A percentile compares a stretch with the other conserved stretches of the same genome.
Evolutionary conservation across 1,140 invertebrate species (phyloP).

Genomic region (Euglossa dilemma): DNA sequence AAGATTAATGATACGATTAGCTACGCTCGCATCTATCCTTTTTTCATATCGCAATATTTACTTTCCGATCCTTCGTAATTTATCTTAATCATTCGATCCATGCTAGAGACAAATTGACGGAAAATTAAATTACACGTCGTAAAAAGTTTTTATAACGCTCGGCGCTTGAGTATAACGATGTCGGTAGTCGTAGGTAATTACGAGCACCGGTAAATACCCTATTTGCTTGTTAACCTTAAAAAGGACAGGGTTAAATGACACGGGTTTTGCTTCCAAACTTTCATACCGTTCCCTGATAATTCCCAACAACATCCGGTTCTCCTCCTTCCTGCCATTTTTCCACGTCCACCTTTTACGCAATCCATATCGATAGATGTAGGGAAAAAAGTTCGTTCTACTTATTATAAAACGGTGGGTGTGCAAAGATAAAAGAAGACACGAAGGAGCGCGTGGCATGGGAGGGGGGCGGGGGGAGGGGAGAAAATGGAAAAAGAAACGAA

Average conservation of each 20-base stretch:
- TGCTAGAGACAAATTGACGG: background rate
- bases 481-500: background rate
- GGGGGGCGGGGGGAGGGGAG: background rate
- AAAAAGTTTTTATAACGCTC: background rate
- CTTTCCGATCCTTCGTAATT: background rate
- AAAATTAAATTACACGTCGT: constrained; percentile 27
- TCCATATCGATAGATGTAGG: constrained; percentile 54
- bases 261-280: too few relatives aligned
- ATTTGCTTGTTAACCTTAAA: background rate
- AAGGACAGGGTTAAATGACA: background rate
- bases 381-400: constrained; percentile 54
- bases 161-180: background rate
- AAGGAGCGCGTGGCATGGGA: too few relatives aligned
- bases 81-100: constrained; percentile 11
- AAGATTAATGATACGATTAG: constrained; percentile 29
- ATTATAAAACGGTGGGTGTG: constrained; percentile 32
- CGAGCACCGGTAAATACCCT: background rate
- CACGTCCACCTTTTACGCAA: constrained; percentile 51
- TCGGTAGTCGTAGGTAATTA: background rate
- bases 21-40: too few relatives aligned
- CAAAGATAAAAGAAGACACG: background rate
- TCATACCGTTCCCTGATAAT: background rate
- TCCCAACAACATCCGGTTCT: constrained; percentile 9
- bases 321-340: background rate
- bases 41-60: background rate